These are phyloP conservation scores for Rosalia funebris DNA, from an alignment of 2,888 invertebrate species.

Conservation along the genomic window DNA sequence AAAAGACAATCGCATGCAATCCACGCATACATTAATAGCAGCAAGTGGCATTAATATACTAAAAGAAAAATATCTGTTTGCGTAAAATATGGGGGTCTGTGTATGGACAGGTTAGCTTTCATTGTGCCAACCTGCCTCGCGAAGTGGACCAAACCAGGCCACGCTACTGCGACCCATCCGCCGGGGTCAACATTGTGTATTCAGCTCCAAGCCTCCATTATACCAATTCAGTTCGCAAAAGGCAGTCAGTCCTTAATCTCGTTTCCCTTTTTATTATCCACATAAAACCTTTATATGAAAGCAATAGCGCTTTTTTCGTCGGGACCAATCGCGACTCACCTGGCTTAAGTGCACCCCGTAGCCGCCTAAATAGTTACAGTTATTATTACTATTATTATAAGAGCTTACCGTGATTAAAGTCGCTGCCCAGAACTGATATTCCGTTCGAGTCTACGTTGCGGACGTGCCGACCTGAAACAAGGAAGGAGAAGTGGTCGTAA, in stretches of 20 bases:
- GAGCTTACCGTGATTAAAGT: slow-evolving; percentile 64
- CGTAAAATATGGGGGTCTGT: too few species aligned
- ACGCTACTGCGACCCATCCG: slow-evolving; percentile 21
- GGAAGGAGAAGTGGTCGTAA: slow-evolving; percentile 41
- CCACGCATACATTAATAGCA: too few species aligned
- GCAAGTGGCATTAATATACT: too few species aligned
- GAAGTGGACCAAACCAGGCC: background rate
- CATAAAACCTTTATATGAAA: slow-evolving; percentile 61
- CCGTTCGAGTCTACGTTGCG: slow-evolving; percentile 63
- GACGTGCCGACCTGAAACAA: slow-evolving; percentile 61
- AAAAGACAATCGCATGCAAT: too few species aligned
- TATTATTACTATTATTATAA: slow-evolving; percentile 49
- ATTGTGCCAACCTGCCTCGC: background rate
- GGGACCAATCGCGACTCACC: slow-evolving; percentile 15
- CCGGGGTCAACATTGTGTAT: slow-evolving; percentile 60
- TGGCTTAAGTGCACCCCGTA: slow-evolving; percentile 1
- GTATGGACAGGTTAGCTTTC: background rate
- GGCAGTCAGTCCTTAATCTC: slow-evolving; percentile 60
- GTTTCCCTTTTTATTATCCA: slow-evolving; percentile 61
- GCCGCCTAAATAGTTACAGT: slow-evolving; percentile 47
- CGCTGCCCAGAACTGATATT: slow-evolving; percentile 61
- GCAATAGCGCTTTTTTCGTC: slow-evolving; percentile 50
- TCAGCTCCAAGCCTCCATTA: slow-evolving; percentile 54
- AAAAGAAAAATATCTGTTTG: too few species aligned
- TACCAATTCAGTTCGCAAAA: slow-evolving; percentile 59